phyloP scores from a whole-genome alignment of 2,888 invertebrate genomes.

The Agrilus mali region DNA sequence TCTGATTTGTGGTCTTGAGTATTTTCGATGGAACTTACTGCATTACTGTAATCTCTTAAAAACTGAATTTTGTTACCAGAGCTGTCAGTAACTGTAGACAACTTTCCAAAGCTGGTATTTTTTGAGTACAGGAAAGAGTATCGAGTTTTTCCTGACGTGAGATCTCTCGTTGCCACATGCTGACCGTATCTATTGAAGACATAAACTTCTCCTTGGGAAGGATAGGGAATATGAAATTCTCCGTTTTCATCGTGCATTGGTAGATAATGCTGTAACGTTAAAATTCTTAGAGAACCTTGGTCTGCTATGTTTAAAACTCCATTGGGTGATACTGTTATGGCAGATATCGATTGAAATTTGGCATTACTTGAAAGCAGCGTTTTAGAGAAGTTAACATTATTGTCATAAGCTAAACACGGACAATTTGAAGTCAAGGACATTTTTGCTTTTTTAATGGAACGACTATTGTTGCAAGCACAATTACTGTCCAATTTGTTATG shows the following conservation, averaged over 20 bases:
- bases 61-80: conserved; percentile 89
- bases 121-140: conserved; percentile 96
- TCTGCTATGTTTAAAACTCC: conserved; percentile 94
- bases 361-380: conserved; percentile 83
- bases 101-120: conserved; percentile 87
- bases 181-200: conserved; percentile 88
- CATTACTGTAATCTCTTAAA: conserved; percentile 80
- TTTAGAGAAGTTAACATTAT: conserved; percentile 61
- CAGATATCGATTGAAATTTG: conserved; percentile 50
- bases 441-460: conserved; percentile 39
- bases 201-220: conserved; percentile 86
- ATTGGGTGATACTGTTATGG: conserved; percentile 83
- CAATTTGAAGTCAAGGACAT: conserved; percentile 28
- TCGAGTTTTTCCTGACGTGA: conserved; percentile 87
- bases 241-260: conserved; percentile 80
- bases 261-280: conserved; percentile 75
- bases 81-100: conserved; percentile 87
- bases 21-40: conserved; percentile 88
- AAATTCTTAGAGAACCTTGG: conserved; percentile 76
- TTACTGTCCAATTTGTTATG: conserved; percentile 40
- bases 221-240: conserved; percentile 87
- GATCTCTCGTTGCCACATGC: conserved; percentile 86
- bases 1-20: conserved; percentile 89
- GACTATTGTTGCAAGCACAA: conserved; percentile 46
- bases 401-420: conserved; percentile 30